A percentile compares a stretch with the other conserved stretches of the same genome.
phyloP scores from a whole-genome alignment of 2,888 invertebrate species.

The Patella depressa region DNA sequence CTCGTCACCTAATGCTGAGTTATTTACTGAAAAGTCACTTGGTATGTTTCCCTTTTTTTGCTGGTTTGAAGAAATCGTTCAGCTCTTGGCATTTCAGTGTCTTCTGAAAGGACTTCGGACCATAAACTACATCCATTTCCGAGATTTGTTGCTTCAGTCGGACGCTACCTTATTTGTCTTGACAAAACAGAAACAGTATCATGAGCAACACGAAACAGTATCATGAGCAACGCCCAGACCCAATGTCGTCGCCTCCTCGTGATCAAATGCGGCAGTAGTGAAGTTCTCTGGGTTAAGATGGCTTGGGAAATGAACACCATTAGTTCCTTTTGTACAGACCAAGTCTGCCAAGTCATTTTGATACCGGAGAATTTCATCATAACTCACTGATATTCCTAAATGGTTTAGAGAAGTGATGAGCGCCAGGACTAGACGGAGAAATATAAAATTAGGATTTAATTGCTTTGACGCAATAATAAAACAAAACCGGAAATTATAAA shows the following conservation, averaged over 20 bases:
- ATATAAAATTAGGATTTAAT: no score
- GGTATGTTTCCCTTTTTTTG: no score
- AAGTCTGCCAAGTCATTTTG: slow-evolving; percentile 26
- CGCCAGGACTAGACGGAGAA: no score
- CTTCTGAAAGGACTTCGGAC: slow-evolving; percentile 20
- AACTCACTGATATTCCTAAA: slow-evolving; percentile 18
- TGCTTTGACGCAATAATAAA: no score
- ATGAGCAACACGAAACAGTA: not conserved
- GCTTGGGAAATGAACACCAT: slow-evolving; percentile 19
- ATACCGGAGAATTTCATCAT: slow-evolving; percentile 21
- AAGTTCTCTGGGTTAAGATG: slow-evolving; percentile 15
- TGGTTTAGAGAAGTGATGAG: not conserved
- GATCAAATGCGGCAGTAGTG: slow-evolving; percentile 26
- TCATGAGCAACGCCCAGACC: no score
- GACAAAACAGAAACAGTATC: no score
- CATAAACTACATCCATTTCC: slow-evolving; percentile 11
- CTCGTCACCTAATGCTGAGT: no score
- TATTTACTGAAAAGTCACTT: not conserved
- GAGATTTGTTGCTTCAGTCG: no score
- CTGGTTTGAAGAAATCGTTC: not conserved
- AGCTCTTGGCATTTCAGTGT: not conserved
- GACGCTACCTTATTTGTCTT: no score
- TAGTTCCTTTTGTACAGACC: slow-evolving; percentile 1
- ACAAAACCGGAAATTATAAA: no score
- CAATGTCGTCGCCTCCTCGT: slow-evolving; percentile 24